Evolutionary conservation across 1,140 invertebrate genomes (phyloP).

Genomic region (Pomacea maculata): DNA sequence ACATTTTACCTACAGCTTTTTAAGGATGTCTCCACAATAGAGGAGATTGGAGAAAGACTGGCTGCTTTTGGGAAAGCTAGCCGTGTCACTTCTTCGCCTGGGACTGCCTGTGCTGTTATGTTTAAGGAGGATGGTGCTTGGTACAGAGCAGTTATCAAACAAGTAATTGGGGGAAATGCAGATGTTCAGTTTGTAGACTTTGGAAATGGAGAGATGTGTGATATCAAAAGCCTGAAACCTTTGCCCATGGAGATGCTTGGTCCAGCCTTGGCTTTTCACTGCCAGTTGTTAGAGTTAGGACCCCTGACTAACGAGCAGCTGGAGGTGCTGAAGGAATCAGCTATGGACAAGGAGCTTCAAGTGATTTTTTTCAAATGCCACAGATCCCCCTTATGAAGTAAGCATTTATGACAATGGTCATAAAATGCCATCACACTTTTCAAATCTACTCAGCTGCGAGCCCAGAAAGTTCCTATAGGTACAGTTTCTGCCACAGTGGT

Average conservation of each 20-base stretch:
- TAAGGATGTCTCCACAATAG: conserved; percentile 48
- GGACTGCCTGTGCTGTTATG: conserved; percentile 74
- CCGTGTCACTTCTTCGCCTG: conserved; percentile 1
- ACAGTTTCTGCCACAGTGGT: conserved; percentile 37
- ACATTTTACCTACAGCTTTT: conserved; percentile 67
- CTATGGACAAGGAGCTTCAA: conserved; percentile 37
- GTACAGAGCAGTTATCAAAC: conserved; percentile 78
- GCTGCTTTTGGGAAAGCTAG: conserved; percentile 13
- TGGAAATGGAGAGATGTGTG: conserved; percentile 62
- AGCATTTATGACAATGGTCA: conserved; percentile 29
- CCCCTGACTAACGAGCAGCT: conserved; percentile 23
- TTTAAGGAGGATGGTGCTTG: conserved; percentile 77
- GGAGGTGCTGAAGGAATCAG: conserved; percentile 38
- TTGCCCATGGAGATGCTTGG: conserved; percentile 28
- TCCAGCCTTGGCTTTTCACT: conserved; percentile 28
- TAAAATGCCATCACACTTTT: conserved; percentile 12
- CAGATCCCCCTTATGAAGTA: conserved; percentile 25
- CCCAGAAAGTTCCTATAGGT: conserved; percentile 27
- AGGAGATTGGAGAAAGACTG: conserved; percentile 68
- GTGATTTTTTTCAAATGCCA: conserved; percentile 35
- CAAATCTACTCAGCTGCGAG: not conserved
- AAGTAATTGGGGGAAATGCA: conserved; percentile 67
- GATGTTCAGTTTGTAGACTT: conserved; percentile 81
- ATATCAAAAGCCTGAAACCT: conserved; percentile 18
- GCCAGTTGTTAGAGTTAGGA: conserved; percentile 24